Base-by-base conservation (phyloP, 2,113 vertebrate species). In the Aix galericulata region DNA sequence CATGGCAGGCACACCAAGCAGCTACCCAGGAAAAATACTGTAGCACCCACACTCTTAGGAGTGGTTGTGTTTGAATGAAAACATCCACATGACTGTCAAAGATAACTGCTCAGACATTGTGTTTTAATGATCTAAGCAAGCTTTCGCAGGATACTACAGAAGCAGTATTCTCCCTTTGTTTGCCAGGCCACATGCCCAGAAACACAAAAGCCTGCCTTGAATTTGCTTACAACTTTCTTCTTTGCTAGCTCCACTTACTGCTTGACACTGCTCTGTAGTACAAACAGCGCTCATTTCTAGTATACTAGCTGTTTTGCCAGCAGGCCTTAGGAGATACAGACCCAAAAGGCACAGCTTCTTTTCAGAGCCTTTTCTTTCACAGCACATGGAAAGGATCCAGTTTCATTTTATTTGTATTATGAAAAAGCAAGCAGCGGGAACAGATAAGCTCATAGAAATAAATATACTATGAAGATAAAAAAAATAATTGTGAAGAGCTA, bases 361-460 rank as follows among this genome's bases (percentile, higher is more conserved):
- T 76, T 56, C 52, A 88, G 64, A 75, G 44, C 59, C 6, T 77
- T 75, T 88, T 69, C 53, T 90, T 91, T 69, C 82, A 50, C 36
- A 80, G 56, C 21, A 83, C 64, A 44, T 64, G 52, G 88, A 91
- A 89, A 60, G 9, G 52, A 88, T 76, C 78, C 91, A 68, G 63
- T 20, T 48, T 55, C 20, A 53, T 77, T 88, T 86, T 76, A 83
- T 67, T 81, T 86, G 32, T 68, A 52, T 86, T 74, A 82, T 8
- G 80, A 94, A 81, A 93, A 87, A 83, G 36, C 23, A 89, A 89
- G 79, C 56, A 91, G 79, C 55, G 59, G 64, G 46, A 94, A 77
- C 38, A 95, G 76, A 88, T 64, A 94, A 93, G n/a, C 48, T 63
- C 52, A 60, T 27, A 84, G 69, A 44, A 95, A 83, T 78, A 58